phyloP scores from a whole-genome alignment of 2,113 vertebrate genomes.

The Chloroceryle aenea region DNA sequence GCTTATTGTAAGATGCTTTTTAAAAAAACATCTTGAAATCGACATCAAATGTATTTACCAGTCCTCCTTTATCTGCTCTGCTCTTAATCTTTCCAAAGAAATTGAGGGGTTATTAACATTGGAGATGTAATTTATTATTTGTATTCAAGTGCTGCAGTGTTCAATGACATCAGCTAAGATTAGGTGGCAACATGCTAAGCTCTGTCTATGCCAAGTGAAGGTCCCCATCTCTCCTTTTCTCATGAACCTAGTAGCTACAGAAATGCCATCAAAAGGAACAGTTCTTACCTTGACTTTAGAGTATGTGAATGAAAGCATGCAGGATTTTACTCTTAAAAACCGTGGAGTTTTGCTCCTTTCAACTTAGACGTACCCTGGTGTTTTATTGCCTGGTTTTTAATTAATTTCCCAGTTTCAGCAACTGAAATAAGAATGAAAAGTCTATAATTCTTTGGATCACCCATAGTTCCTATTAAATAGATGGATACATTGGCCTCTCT shows the following conservation, averaged over 20 bases:
- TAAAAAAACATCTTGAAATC: neutral
- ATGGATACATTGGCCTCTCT: constrained; percentile 49
- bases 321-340: neutral
- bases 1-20: neutral
- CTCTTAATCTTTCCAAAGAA: constrained; percentile 11
- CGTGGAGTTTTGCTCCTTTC: neutral
- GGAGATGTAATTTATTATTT: neutral
- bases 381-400: constrained; percentile 12
- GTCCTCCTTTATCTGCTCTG: neutral
- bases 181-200: neutral
- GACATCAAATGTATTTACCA: constrained; percentile 1
- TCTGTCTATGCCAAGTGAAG: neutral
- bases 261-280: neutral
- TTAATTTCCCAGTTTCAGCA: constrained; percentile 33
- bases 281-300: neutral
- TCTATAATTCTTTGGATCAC: constrained; percentile 32
- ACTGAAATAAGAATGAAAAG: constrained; percentile 2
- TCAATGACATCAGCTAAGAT: constrained; percentile 9
- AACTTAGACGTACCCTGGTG: neutral
- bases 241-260: neutral
- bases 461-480: constrained; percentile 47
- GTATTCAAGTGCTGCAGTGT: neutral
- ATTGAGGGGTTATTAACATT: neutral
- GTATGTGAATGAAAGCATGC: neutral
- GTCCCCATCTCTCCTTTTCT: neutral